Conservation (phyloP, 2,888 invertebrate species). For the Cryptocephalus primarius region DNA sequence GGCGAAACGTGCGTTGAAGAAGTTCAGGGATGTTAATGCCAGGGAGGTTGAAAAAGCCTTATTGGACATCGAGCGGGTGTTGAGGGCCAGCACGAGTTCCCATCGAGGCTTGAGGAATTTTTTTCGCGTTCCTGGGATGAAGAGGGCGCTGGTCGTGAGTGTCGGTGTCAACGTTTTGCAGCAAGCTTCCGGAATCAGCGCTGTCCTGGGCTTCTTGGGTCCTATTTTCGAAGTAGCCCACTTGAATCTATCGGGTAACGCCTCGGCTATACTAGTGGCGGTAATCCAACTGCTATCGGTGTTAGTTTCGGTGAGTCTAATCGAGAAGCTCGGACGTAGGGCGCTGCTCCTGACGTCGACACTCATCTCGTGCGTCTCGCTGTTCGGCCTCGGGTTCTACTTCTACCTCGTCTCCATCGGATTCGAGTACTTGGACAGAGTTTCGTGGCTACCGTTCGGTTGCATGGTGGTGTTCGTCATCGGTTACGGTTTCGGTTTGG, state of each 20-base stretch:
- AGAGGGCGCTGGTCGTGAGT: background rate
- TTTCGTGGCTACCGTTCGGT: slow-evolving; percentile 59
- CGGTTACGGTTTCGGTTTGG: slow-evolving; percentile 56
- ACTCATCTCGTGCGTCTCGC: background rate
- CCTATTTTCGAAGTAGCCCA: background rate
- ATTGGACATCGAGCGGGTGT: background rate
- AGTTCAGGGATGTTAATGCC: background rate
- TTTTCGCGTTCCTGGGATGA: too few species aligned
- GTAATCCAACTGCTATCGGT: slow-evolving; percentile 1
- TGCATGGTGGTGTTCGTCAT: slow-evolving; percentile 59
- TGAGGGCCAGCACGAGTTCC: background rate
- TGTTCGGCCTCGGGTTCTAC: slow-evolving; percentile 2
- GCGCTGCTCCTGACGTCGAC: slow-evolving; percentile 2
- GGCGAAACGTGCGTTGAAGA: background rate
- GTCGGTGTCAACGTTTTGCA: background rate
- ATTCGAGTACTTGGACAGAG: slow-evolving; percentile 7
- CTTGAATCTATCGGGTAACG: background rate
- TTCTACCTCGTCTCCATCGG: slow-evolving; percentile 2
- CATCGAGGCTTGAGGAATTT: too few species aligned
- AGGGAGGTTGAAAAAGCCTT: background rate
- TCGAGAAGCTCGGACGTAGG: slow-evolving; percentile 6
- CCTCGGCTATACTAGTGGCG: background rate
- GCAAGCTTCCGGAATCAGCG: background rate
- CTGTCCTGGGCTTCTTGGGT: background rate
- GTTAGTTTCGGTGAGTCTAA: slow-evolving; percentile 1